phyloP scores from a whole-genome alignment of 2,797 vertebrate genomes.

The Lycodopsis pacificus region DNA sequence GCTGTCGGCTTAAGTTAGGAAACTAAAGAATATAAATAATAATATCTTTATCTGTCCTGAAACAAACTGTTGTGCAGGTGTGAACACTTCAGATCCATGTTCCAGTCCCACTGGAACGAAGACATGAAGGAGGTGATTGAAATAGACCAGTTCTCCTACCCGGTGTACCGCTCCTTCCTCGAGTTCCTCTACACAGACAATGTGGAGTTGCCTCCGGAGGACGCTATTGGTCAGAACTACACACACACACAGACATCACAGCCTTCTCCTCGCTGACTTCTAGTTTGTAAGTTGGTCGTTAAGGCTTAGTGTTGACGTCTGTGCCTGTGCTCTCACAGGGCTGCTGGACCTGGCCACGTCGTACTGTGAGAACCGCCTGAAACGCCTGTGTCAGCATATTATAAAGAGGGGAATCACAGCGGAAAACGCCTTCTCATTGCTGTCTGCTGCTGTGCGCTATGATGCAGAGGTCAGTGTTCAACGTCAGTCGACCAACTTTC shows the following conservation, averaged over 20 bases:
- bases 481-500: neutral
- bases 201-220: constrained; percentile 94
- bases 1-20: neutral
- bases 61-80: constrained; percentile 84
- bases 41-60: neutral
- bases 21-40: neutral
- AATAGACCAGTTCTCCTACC: constrained; percentile 96
- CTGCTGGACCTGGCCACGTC: constrained; percentile 97
- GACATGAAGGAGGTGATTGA: constrained; percentile 98
- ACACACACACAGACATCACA: neutral
- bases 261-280: neutral
- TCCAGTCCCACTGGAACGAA: constrained; percentile 98
- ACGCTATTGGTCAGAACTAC: constrained; percentile 91
- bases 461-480: constrained; percentile 91
- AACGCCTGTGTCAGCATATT: constrained; percentile 95
- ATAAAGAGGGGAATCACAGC: constrained; percentile 97
- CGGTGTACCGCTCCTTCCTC: constrained; percentile 96
- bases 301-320: neutral
- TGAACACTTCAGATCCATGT: constrained; percentile 98
- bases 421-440: constrained; percentile 96
- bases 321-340: constrained; percentile 77
- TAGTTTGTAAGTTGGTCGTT: neutral
- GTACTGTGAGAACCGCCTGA: constrained; percentile 96
- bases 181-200: constrained; percentile 97
- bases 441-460: constrained; percentile 96